Evolutionary conservation across 2,888 invertebrate species (phyloP), one percentile per base, ranked within the genome.

Genomic region (Hypomecis atomaria): DNA sequence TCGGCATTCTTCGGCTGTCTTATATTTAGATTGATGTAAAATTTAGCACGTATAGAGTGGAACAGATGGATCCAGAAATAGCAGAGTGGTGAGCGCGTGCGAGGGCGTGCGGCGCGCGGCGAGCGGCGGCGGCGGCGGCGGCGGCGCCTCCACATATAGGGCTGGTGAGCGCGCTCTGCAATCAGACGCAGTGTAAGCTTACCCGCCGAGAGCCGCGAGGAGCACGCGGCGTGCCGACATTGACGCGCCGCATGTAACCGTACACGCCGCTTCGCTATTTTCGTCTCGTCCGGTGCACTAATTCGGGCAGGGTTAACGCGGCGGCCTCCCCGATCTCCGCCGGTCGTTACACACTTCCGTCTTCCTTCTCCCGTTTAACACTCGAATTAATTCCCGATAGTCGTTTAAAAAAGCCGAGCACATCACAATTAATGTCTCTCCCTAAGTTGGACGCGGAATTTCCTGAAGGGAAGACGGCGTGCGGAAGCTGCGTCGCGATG

Each of bases 241-340:
- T 90, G 90, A 89, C 89, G 91, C 88, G 86, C 86, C 87, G 85
- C 78, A 82, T 92, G 92, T 91, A 92, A 92, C 89, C 86, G 90
- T 91, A 92, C 88, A 90, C 92, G 91, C 89, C 86, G 87, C 83
- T 85, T 85, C 83, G 89, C 92, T 92, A 92, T 92, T 92, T 91
- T 85, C 79, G 90, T 89, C 90, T 83, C 89, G 88, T 87, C 83
- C 90, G 89, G 89, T 91, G 91, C 91, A 91, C 92, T 92, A 92
- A 91, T 89, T 91, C 92, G 92, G 92, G 91, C 91, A 90, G 92
- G 91, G 91, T 92, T 92, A 91, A 85, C 89, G 88, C 87, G 86
- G 85, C 84, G 89, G 88, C 90, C 88, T 90, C 89, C 83, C 82
- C 79, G 83, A 83, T 77, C 85, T 84, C 83, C 79, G 83, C 77